Evolutionary conservation across 2,888 invertebrate genomes (phyloP).

Genomic region (Netelia fuscicornis): DNA sequence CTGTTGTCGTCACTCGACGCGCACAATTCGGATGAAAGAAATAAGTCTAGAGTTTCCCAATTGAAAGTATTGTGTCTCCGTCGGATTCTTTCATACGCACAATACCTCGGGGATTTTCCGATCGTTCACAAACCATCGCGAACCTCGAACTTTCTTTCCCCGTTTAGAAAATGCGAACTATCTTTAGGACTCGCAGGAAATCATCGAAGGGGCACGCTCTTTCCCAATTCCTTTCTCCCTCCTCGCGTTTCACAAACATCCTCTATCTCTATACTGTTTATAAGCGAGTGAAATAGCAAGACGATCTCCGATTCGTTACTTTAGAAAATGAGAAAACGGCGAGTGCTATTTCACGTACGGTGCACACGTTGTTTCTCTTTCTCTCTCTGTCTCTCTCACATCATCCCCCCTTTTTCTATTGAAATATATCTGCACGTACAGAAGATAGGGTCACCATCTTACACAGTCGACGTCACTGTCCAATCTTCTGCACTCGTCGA

Average conservation of each 20-base stretch:
- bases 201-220: conserved; percentile 46
- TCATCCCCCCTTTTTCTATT: background rate
- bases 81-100: conserved; percentile 17
- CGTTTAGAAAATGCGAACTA: conserved; percentile 5
- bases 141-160: conserved; percentile 18
- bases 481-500: conserved; percentile 49
- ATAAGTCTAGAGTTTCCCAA: too few species aligned
- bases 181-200: conserved; percentile 58
- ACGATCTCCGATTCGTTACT: conserved; percentile 61
- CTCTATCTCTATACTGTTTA: background rate
- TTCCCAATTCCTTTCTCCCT: conserved; percentile 17
- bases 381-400: background rate
- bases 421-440: background rate
- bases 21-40: background rate
- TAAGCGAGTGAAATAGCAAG: conserved; percentile 30
- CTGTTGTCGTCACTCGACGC: background rate
- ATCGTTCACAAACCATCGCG: background rate
- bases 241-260: background rate
- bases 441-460: conserved; percentile 53
- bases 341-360: conserved; percentile 1
- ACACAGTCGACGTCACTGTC: conserved; percentile 44
- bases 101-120: conserved; percentile 24
- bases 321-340: conserved; percentile 55
- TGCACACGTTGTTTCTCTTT: background rate
- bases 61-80: conserved; percentile 26